Evolutionary conservation across 1,140 invertebrate species (phyloP), one percentile per base, ranked within the genome.

Genomic region (Meteorus sp.): DNA sequence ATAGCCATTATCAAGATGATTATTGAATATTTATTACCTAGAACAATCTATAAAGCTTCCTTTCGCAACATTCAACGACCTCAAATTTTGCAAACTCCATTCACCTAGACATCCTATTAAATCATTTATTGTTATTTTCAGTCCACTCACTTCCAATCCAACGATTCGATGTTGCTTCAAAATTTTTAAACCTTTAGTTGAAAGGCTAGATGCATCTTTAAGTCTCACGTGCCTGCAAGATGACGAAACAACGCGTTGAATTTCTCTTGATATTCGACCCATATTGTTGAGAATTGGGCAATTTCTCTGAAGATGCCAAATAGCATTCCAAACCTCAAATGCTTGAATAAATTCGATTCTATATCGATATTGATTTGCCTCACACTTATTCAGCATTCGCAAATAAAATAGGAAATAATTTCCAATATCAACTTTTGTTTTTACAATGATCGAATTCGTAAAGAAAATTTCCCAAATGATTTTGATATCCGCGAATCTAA

Each of bases 41-140:
- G 79, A 78, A 64, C 79, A 79, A 67, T 84, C 83, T 59, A 81
- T 80, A 70, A 89, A 89, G 50, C 84, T 85, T 68, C 86, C 87
- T 68, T 83, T 82, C 39, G 85, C 82, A 44, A 91, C 85, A 76
- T 87, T 89, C 23, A 90, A 75, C 11, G 81, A 81, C 43, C 83
- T 77, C 48, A 92, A 76, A 77, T 90, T 89, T 43, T 85, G 79
- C 48, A 88, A 66, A 37, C 87, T 89, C 88, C 88, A 90, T 63
- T 89, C 87, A 51, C 86, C 85, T 41, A 91, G 80, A 76, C 88
- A 89, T 54, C 83, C 84, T 68, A 89, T 85, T 9, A 89, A 72
- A 68, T 88, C 86, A 72, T 87, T 86, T 19, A 88, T 83, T 39
- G 86, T 82, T 4, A 86, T 82, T 65, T 83, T 84, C 35, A 88